phyloP scores from a whole-genome alignment of 2,888 invertebrate genomes.

The Mythimna vitellina region DNA sequence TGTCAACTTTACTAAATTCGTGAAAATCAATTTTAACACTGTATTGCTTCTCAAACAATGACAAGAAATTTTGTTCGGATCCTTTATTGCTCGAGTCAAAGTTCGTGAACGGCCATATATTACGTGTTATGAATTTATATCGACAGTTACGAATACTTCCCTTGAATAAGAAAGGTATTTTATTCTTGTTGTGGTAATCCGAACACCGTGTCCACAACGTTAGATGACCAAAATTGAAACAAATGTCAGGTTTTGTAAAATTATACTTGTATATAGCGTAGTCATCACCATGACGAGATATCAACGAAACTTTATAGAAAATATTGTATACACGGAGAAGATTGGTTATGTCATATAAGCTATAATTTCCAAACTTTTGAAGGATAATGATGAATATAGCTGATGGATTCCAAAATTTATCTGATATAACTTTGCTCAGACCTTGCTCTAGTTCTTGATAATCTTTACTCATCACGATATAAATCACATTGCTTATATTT shows the following conservation, averaged over 20 bases:
- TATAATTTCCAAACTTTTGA: conserved; percentile 43
- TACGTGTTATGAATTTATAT: conserved; percentile 63
- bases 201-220: conserved; percentile 49
- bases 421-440: conserved; percentile 55
- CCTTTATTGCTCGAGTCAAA: conserved; percentile 56
- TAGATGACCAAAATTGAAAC: conserved; percentile 53
- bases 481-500: conserved; percentile 61
- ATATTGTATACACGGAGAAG: conserved; percentile 60
- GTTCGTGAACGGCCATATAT: conserved; percentile 67
- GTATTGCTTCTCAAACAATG: conserved; percentile 58
- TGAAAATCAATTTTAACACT: conserved; percentile 62
- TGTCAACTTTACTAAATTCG: conserved; percentile 58
- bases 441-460: conserved; percentile 60
- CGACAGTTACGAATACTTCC: conserved; percentile 50
- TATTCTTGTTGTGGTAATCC: conserved; percentile 8
- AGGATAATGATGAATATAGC: conserved; percentile 70
- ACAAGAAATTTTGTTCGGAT: conserved; percentile 65
- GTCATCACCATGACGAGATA: conserved; percentile 27
- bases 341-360: conserved; percentile 55
- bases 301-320: conserved; percentile 23
- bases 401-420: conserved; percentile 70
- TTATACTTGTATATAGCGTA: conserved; percentile 55
- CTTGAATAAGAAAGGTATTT: neutral
- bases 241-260: conserved; percentile 54
- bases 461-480: conserved; percentile 64